A percentile compares a stretch with the other conserved stretches of the same genome.
Evolutionary conservation across 2,797 vertebrate genomes (phyloP).

Genomic region (Coregonus sp.): DNA sequence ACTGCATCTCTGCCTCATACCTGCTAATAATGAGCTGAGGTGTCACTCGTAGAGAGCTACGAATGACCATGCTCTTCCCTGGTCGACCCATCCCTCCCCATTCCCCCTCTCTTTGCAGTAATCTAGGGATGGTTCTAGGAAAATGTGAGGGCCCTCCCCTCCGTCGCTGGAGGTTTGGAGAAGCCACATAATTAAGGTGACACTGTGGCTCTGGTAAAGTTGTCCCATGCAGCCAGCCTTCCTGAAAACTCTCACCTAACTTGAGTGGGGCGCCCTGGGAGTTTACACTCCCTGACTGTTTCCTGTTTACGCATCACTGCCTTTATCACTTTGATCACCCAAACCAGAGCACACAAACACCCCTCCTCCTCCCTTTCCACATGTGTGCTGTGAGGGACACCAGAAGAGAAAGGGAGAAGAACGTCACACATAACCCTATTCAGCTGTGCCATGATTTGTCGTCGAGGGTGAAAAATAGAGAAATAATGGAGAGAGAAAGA

Average conservation of each 20-base stretch:
- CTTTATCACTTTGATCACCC: background rate
- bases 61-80: constrained; percentile 51
- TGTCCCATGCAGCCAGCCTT: constrained; percentile 38
- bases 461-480: background rate
- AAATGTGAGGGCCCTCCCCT: background rate
- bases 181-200: constrained; percentile 71
- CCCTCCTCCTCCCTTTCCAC: background rate
- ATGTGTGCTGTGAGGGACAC: constrained; percentile 6
- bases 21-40: no score
- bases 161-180: constrained; percentile 42
- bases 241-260: constrained; percentile 50
- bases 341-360: background rate
- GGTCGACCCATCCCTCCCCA: constrained; percentile 18
- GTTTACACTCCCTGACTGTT: constrained; percentile 19
- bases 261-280: constrained; percentile 28
- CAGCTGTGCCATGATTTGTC: background rate
- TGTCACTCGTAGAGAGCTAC: no score
- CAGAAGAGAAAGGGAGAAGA: constrained; percentile 1
- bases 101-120: constrained; percentile 33
- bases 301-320: constrained; percentile 31
- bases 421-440: constrained; percentile 6
- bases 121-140: constrained; percentile 48
- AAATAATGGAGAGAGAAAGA: constrained; percentile 9
- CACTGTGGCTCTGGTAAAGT: constrained; percentile 51
- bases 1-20: no score